phyloP scores from a whole-genome alignment of 2,113 vertebrate genomes.

The Ceyx melanurus region DNA sequence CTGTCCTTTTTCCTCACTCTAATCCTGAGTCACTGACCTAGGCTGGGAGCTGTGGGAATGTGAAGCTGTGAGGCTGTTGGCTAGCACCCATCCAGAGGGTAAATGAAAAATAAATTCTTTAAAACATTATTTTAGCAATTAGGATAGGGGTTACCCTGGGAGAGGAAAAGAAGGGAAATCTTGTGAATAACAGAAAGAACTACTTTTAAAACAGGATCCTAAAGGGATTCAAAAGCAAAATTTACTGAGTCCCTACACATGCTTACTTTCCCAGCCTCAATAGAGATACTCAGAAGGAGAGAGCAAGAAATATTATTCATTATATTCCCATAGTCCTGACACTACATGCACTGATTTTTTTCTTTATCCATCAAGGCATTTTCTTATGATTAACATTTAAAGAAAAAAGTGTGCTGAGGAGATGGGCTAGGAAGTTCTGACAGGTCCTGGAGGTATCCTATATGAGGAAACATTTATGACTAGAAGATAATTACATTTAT shows the following conservation, averaged over 20 bases:
- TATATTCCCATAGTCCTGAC: background rate
- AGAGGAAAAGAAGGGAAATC: background rate
- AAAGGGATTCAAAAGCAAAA: background rate
- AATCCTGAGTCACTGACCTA: background rate
- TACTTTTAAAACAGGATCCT: background rate
- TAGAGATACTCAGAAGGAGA: background rate
- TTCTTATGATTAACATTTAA: background rate
- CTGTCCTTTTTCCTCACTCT: background rate
- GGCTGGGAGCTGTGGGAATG: background rate
- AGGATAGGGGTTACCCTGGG: background rate
- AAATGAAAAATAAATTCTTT: background rate
- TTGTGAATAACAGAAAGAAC: background rate
- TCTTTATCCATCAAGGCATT: background rate
- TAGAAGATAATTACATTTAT: background rate
- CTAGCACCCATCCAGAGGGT: background rate
- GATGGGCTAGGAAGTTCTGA: background rate
- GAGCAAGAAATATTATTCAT: background rate
- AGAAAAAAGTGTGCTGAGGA: background rate
- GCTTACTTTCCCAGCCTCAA: background rate
- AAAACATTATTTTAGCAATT: background rate
- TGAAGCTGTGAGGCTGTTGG: background rate
- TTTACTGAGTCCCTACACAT: background rate
- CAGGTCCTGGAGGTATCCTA: background rate
- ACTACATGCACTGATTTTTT: background rate
- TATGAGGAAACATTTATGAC: background rate